Base-by-base conservation (phyloP, 2,113 vertebrate genomes). In the Tapirus terrestris region DNA sequence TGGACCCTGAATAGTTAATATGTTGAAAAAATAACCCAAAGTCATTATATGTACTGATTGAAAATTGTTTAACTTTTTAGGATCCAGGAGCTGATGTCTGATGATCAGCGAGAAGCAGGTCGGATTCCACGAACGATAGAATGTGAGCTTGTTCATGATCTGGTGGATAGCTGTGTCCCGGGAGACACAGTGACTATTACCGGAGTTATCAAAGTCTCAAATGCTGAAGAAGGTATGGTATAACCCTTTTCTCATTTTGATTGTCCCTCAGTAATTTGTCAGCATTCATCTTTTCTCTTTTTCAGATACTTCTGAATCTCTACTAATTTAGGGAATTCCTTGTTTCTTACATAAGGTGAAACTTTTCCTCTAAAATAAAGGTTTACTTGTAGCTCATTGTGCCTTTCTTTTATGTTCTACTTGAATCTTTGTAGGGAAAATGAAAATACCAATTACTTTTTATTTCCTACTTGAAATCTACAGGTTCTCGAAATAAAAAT, bases 41-140 rank as follows among this genome's bases (percentile, higher is more conserved):
- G 20, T 86, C 60, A 43, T 10, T 68, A 67, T 68, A 25, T 87
- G 6, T 94, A 58, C 67, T 96, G 6, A 68, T 8, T 6, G 0
- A 65, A 95, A 29, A 9, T 27, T 45, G 7, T 0, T 3, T 70
- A 67, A 80, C 94, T 39, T 89, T 96, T 82, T 95, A 99, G 99
- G 98, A 99, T 99, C 95, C 99, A 99, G 98, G 99, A 99, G 98
- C 96, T 99, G 88, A 99, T 99, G 98, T 98, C 99, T 0, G 99
- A 99, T 2, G 99, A 99, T 95, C 99, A 99, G 94, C 98, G 99
- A 96, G 99, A 99, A 98, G 99, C 99, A 0, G 99, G 99, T 21
- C 98, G 99, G 86, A 99, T 99, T 97, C 99, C 99, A 3, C 99
- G 99, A 79, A 99, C 99, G 0, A 99, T 99, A 0, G 99, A 99